These are phyloP conservation scores for Pectinophora gossypiella DNA, from an alignment of 1,140 invertebrate species.

Conservation along the genomic window DNA sequence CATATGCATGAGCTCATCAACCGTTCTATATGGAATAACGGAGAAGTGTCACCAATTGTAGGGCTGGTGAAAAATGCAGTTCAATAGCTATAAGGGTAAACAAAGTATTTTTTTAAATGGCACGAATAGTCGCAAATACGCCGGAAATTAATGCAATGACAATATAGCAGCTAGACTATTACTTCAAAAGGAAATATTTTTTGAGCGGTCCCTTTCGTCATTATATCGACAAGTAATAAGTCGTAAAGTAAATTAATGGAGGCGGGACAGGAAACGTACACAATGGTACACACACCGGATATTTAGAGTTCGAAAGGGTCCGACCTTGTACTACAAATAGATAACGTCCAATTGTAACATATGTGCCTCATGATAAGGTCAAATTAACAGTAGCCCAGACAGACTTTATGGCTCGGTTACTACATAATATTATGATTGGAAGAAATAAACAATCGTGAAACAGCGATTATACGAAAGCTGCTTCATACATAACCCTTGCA, in stretches of 20 bases:
- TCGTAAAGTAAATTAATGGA: slow-evolving; percentile 54
- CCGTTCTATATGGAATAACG: slow-evolving; percentile 27
- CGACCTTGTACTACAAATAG: slow-evolving; percentile 39
- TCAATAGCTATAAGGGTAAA: slow-evolving; percentile 19
- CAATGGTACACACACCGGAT: slow-evolving; percentile 52
- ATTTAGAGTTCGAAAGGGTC: slow-evolving; percentile 45
- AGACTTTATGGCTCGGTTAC: not conserved
- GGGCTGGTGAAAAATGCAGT: slow-evolving; percentile 19
- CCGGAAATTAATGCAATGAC: too few relatives aligned
- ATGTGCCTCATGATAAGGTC: slow-evolving; percentile 16
- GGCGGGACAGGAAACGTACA: slow-evolving; percentile 50
- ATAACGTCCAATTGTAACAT: slow-evolving; percentile 17
- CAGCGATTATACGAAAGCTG: not conserved
- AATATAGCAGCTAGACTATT: too few relatives aligned
- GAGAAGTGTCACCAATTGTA: slow-evolving; percentile 27
- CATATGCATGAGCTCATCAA: slow-evolving; percentile 33
- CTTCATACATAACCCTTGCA: slow-evolving; percentile 9
- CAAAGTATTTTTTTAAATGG: slow-evolving; percentile 1
- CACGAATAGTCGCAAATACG: slow-evolving; percentile 1
- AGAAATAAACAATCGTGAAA: too few relatives aligned
- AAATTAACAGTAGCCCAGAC: slow-evolving; percentile 1
- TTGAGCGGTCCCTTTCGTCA: slow-evolving; percentile 32
- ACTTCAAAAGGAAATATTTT: too few relatives aligned
- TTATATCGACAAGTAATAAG: slow-evolving; percentile 39
- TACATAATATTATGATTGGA: too few relatives aligned